Evolutionary conservation across 2,797 vertebrate species (phyloP).

Genomic region (Mormyrops attenuatus): DNA sequence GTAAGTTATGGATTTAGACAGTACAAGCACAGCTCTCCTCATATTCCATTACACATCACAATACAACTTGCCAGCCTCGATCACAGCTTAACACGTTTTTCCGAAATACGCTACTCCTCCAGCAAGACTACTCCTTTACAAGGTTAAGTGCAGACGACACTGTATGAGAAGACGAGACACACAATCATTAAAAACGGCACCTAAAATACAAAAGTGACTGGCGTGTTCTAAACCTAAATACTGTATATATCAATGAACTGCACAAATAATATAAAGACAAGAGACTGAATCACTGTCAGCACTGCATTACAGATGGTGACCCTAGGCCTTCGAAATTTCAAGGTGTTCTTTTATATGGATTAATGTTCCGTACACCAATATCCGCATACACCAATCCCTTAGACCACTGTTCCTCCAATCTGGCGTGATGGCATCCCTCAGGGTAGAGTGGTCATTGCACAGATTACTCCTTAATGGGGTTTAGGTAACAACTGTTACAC

Average conservation of each 20-base stretch:
- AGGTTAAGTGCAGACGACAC: conserved; percentile 38
- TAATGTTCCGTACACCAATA: not conserved
- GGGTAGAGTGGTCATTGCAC: too few relatives aligned
- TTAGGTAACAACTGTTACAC: not conserved
- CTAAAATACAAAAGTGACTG: conserved; percentile 44
- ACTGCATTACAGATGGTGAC: not conserved
- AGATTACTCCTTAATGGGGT: not conserved
- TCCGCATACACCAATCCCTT: not conserved
- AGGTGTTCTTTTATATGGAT: not conserved
- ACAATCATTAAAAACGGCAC: conserved; percentile 47
- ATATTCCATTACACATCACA: not conserved
- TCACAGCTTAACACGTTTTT: not conserved
- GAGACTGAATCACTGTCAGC: not conserved
- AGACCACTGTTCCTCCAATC: not conserved
- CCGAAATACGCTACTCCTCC: not conserved
- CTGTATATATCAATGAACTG: not conserved
- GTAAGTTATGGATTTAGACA: not conserved
- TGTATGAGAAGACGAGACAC: conserved; percentile 39
- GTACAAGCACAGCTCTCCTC: not conserved
- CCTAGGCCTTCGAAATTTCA: not conserved
- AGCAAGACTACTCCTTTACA: conserved; percentile 50
- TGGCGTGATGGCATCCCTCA: not conserved
- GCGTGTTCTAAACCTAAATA: conserved; percentile 32
- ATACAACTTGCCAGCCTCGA: not conserved
- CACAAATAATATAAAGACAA: not conserved